phyloP scores from a whole-genome alignment of 2,113 vertebrate species.

The Caloenas nicobarica region DNA sequence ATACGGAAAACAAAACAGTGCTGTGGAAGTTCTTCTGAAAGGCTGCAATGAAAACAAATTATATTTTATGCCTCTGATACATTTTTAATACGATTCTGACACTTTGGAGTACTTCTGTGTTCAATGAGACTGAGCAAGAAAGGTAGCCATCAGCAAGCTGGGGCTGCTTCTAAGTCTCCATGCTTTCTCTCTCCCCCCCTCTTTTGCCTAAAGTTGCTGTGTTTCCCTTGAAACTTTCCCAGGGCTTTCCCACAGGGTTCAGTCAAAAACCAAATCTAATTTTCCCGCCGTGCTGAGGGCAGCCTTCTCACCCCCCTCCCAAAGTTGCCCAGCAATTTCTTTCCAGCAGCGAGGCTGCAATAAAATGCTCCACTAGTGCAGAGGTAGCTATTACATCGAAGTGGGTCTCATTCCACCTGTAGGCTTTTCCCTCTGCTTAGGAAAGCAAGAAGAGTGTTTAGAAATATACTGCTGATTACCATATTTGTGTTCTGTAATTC shows the following conservation, averaged over 20 bases:
- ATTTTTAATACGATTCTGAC: constrained; percentile 16
- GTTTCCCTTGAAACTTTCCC: background rate
- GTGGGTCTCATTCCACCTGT: background rate
- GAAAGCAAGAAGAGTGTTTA: constrained; percentile 22
- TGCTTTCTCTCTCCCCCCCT: background rate
- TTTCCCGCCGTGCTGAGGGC: background rate
- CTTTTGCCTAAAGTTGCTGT: background rate
- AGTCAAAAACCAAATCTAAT: background rate
- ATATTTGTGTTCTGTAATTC: constrained; percentile 58
- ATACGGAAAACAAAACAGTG: background rate
- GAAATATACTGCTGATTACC: constrained; percentile 49
- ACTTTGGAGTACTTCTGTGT: background rate
- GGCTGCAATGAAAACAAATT: background rate
- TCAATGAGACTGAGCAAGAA: background rate
- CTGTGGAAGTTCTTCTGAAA: constrained; percentile 15
- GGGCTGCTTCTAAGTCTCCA: background rate
- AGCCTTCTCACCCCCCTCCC: background rate
- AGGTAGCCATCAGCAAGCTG: background rate
- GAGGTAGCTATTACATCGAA: background rate
- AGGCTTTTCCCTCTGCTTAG: background rate
- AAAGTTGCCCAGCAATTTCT: background rate
- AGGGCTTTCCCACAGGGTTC: background rate
- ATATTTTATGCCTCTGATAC: background rate
- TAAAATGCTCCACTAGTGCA: background rate
- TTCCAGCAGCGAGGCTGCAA: background rate